These are phyloP conservation scores for Selenia dentaria DNA, from an alignment of 2,888 invertebrate species.

Conservation along the genomic window DNA sequence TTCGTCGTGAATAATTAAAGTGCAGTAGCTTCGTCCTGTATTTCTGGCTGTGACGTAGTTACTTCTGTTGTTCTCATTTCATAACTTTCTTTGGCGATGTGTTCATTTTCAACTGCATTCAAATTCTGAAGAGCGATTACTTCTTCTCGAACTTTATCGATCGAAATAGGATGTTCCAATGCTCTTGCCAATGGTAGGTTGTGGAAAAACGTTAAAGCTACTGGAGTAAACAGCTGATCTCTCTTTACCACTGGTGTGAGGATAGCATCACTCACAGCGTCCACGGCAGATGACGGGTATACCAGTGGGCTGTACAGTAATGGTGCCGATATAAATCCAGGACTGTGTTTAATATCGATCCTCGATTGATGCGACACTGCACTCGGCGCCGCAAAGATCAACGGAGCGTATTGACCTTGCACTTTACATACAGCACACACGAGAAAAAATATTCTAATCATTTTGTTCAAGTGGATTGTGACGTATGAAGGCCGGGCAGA, in stretches of 20 bases:
- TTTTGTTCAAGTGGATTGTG: slow-evolving; percentile 48
- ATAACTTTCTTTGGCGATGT: slow-evolving; percentile 8
- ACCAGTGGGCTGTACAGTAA: slow-evolving; percentile 59
- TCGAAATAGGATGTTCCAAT: slow-evolving; percentile 59
- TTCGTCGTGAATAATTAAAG: slow-evolving; percentile 3
- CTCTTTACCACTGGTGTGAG: slow-evolving; percentile 47
- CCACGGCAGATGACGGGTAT: slow-evolving; percentile 40
- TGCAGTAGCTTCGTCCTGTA: not conserved
- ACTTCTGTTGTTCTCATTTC: slow-evolving; percentile 1
- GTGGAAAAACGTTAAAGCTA: slow-evolving; percentile 64
- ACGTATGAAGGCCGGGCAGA: slow-evolving; percentile 46
- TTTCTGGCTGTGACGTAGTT: not conserved
- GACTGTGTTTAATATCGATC: slow-evolving; percentile 71
- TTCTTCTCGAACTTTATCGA: slow-evolving; percentile 50
- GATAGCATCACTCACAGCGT: slow-evolving; percentile 39
- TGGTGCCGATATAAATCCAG: slow-evolving; percentile 51
- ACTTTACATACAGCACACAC: slow-evolving; percentile 45
- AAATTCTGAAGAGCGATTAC: slow-evolving; percentile 20
- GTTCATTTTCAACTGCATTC: slow-evolving; percentile 3
- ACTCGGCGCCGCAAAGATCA: slow-evolving; percentile 76
- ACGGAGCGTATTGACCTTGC: slow-evolving; percentile 53
- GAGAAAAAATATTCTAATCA: slow-evolving; percentile 56
- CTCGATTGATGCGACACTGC: slow-evolving; percentile 84
- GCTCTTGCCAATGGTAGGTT: slow-evolving; percentile 68
- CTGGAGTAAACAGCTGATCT: slow-evolving; percentile 57